Evolutionary conservation across 2,888 invertebrate species (phyloP).

Genomic region (Gryllus longicercus): DNA sequence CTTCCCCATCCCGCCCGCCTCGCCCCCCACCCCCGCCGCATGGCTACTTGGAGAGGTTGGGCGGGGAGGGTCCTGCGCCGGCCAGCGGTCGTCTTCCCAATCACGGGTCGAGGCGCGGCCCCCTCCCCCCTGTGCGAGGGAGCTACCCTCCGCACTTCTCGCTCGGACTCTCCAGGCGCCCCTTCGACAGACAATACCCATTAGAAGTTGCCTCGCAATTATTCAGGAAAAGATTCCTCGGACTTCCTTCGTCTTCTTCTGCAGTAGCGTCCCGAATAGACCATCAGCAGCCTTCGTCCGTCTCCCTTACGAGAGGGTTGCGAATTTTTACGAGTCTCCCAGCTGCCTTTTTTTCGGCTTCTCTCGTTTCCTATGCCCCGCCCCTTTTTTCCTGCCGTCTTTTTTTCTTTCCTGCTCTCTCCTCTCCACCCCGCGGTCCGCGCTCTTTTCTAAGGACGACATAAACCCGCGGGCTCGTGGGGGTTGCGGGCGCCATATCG

Average conservation of each 20-base stretch:
- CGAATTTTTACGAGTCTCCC: neutral
- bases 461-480: neutral
- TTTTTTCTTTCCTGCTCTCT: neutral
- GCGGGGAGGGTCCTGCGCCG: neutral
- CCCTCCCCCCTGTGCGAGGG: neutral
- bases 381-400: neutral
- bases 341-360: neutral
- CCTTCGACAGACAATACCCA: neutral
- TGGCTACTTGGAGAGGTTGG: neutral
- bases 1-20: too few relatives aligned
- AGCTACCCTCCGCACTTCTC: neutral
- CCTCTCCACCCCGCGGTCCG: neutral
- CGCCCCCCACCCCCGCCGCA: neutral
- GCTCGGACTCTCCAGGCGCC: neutral
- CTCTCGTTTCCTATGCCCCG: neutral
- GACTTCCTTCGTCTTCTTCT: neutral
- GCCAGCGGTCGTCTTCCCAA: neutral
- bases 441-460: neutral
- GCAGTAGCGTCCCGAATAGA: neutral
- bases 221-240: neutral
- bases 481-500: conserved; percentile 1
- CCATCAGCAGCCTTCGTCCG: neutral
- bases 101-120: neutral
- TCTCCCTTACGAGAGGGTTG: neutral
- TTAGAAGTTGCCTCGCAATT: conserved; percentile 17